Evolutionary conservation across 2,888 invertebrate genomes (phyloP).

Genomic region (Oasisia sp.): DNA sequence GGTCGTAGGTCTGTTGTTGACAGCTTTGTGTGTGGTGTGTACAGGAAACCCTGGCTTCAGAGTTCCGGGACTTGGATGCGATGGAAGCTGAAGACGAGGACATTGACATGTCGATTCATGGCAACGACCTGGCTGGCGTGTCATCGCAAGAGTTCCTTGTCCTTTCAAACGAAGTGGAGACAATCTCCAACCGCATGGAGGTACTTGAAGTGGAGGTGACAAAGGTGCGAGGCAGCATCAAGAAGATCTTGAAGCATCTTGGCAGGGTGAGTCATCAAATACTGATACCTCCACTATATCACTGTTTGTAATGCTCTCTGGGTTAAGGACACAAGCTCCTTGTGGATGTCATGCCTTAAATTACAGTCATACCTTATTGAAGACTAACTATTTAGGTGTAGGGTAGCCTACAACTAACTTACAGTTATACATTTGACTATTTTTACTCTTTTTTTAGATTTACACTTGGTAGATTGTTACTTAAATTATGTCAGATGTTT

Average conservation of each 20-base stretch:
- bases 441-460: too few species aligned
- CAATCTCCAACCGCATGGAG: constrained; percentile 7
- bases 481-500: too few species aligned
- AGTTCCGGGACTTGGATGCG: constrained; percentile 4
- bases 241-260: neutral
- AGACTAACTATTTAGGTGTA: too few species aligned
- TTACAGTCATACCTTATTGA: too few species aligned
- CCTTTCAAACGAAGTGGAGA: neutral
- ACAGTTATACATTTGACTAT: too few species aligned
- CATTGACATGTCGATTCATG: neutral
- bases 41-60: neutral
- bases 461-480: too few species aligned
- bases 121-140: neutral
- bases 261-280: neutral
- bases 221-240: neutral
- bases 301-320: neutral
- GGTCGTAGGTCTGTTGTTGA: neutral
- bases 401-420: too few species aligned
- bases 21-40: neutral
- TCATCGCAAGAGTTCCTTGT: constrained; percentile 6
- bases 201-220: constrained; percentile 3
- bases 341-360: too few species aligned
- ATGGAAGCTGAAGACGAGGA: neutral
- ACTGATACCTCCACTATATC: neutral
- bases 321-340: too few species aligned